Evolutionary conservation across 1,140 invertebrate species (phyloP).

Genomic region (Zaprionus lachaisei): DNA sequence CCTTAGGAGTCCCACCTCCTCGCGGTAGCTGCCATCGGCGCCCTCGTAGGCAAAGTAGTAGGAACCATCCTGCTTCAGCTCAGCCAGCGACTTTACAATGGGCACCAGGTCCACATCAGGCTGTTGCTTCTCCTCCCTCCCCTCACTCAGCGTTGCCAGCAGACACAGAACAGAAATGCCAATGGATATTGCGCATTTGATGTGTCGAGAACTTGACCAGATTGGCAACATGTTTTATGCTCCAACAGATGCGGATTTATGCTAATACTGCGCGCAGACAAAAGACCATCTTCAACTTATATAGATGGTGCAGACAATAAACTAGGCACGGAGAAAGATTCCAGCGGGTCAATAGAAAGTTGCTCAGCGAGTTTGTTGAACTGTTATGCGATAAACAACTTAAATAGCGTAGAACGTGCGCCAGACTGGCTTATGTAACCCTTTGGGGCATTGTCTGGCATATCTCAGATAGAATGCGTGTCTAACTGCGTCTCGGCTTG

Average conservation of each 20-base stretch:
- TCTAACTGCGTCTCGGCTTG: neutral
- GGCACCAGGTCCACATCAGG: slow-evolving; percentile 34
- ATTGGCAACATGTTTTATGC: slow-evolving; percentile 59
- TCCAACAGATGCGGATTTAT: slow-evolving; percentile 48
- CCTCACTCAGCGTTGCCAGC: neutral
- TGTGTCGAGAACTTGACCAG: slow-evolving; percentile 57
- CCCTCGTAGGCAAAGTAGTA: slow-evolving; percentile 74
- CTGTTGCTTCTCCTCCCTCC: slow-evolving; percentile 9
- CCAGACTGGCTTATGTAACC: slow-evolving; percentile 38
- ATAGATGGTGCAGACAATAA: slow-evolving; percentile 28
- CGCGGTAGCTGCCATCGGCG: slow-evolving; percentile 72
- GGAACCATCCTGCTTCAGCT: slow-evolving; percentile 75
- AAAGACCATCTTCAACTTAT: slow-evolving; percentile 71
- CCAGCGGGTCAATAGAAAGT: slow-evolving; percentile 74
- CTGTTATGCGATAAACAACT: slow-evolving; percentile 63
- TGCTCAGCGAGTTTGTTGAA: slow-evolving; percentile 65
- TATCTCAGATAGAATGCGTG: slow-evolving; percentile 1
- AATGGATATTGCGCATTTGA: slow-evolving; percentile 4
- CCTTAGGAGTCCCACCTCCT: slow-evolving; percentile 70
- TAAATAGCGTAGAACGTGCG: slow-evolving; percentile 43
- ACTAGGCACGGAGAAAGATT: neutral
- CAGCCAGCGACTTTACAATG: slow-evolving; percentile 61
- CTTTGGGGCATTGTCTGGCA: slow-evolving; percentile 22
- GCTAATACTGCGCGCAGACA: slow-evolving; percentile 63
- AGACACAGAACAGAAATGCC: neutral